A percentile compares a stretch with the other conserved stretches of the same genome.
Conservation (phyloP, 2,888 invertebrate genomes). For the Argyresthia goedartella region DNA sequence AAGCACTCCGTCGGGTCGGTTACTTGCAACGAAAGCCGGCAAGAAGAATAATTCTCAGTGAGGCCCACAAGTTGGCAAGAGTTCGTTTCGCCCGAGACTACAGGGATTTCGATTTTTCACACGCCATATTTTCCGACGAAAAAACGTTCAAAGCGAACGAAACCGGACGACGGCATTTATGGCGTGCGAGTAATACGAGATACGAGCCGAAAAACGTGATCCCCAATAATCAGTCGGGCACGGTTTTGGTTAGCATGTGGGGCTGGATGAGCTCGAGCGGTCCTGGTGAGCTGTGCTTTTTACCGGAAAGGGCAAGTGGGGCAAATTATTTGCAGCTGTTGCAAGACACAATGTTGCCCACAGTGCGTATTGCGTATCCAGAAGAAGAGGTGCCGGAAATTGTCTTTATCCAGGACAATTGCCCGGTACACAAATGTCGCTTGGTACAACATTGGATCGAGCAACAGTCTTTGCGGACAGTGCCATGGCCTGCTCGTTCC, state of each 20-base stretch:
- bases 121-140: no score
- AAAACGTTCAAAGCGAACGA: neutral
- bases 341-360: constrained; percentile 4
- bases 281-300: constrained; percentile 5
- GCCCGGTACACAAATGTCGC: constrained; percentile 7
- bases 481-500: constrained; percentile 7
- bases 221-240: constrained; percentile 1
- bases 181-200: constrained; percentile 4
- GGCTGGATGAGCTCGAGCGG: constrained; percentile 7
- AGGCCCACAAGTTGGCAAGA: no score
- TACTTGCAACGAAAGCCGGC: neutral
- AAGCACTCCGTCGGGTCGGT: neutral
- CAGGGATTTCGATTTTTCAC: no score
- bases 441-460: constrained; percentile 1
- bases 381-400: constrained; percentile 1
- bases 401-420: constrained; percentile 6
- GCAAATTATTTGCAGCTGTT: constrained; percentile 4
- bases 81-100: no score
- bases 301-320: constrained; percentile 2
- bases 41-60: neutral
- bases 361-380: constrained; percentile 4
- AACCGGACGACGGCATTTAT: constrained; percentile 5
- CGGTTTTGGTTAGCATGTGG: constrained; percentile 4
- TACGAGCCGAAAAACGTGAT: constrained; percentile 2
- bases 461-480: constrained; percentile 1